These are phyloP conservation scores for Pollenia griseotomentosa DNA, from an alignment of 2,888 invertebrate species.

Conservation along the genomic window DNA sequence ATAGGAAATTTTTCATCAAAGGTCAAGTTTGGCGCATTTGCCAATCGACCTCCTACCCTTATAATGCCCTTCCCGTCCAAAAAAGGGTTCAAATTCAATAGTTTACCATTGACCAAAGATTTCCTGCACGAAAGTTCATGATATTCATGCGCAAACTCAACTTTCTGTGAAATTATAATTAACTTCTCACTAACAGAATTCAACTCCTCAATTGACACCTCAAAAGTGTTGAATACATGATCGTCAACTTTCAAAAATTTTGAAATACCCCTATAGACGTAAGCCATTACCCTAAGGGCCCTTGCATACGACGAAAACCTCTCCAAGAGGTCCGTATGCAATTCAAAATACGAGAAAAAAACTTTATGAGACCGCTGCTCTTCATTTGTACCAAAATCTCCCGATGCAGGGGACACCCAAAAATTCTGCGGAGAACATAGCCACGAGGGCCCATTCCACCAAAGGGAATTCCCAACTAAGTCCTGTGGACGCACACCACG, in stretches of 20 bases:
- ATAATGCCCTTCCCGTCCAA: not conserved
- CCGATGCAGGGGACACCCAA: not conserved
- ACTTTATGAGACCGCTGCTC: not conserved
- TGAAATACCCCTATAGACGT: not conserved
- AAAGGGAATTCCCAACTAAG: not conserved
- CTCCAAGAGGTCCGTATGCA: not conserved
- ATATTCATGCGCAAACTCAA: constrained; percentile 1
- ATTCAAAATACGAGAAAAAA: constrained; percentile 20
- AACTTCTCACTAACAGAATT: not conserved
- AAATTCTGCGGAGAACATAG: not conserved
- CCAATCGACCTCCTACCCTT: constrained; percentile 16
- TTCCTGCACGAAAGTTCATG: not conserved
- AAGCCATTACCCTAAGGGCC: not conserved
- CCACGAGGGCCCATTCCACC: constrained; percentile 23
- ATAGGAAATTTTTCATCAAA: constrained; percentile 15
- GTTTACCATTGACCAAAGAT: not conserved
- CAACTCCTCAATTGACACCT: not conserved
- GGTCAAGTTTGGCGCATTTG: not conserved
- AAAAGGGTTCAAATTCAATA: constrained; percentile 24
- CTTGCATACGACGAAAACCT: not conserved
- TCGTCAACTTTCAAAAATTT: not conserved
- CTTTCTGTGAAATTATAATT: not conserved
- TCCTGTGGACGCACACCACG: constrained; percentile 37
- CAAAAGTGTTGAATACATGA: not conserved
- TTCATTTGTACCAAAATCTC: constrained; percentile 13